Conservation (phyloP, 2,888 invertebrate genomes). For the Tridacna crocea region DNA sequence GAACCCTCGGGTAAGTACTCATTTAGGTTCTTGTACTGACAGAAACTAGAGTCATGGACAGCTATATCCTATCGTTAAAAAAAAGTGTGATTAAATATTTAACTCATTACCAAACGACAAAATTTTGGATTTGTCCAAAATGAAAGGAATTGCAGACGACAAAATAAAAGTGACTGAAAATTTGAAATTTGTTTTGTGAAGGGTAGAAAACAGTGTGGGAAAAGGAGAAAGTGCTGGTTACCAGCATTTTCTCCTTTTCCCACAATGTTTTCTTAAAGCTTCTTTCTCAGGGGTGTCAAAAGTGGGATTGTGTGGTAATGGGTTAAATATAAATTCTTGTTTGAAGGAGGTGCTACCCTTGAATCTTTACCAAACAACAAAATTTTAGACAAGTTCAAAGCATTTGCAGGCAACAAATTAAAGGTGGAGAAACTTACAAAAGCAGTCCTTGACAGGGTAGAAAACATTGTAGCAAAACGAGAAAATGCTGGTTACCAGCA, state of each 20-base stretch:
- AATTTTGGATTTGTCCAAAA: not conserved
- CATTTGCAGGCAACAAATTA: no score
- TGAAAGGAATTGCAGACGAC: not conserved
- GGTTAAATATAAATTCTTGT: not conserved
- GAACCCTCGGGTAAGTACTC: slow-evolving; percentile 89
- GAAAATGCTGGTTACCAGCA: no score
- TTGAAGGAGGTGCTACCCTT: no score
- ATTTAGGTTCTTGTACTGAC: slow-evolving; percentile 85
- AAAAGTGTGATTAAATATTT: not conserved
- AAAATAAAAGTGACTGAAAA: not conserved
- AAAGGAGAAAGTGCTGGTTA: not conserved
- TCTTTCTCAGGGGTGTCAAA: no score
- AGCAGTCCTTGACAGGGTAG: no score
- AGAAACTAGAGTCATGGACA: slow-evolving; percentile 83
- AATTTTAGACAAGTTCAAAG: no score
- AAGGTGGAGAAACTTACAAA: no score
- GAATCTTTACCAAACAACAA: no score
- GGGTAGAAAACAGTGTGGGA: not conserved
- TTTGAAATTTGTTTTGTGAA: not conserved
- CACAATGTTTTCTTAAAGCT: no score
- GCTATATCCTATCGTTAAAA: slow-evolving; percentile 73
- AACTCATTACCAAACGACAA: not conserved
- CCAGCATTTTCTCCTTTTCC: not conserved
- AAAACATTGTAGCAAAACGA: no score
- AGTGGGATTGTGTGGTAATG: not conserved